Percentiles rank a stretch among this genome's conserved stretches.
phyloP scores from a whole-genome alignment of 2,797 vertebrate species.

The Manis javanica region DNA sequence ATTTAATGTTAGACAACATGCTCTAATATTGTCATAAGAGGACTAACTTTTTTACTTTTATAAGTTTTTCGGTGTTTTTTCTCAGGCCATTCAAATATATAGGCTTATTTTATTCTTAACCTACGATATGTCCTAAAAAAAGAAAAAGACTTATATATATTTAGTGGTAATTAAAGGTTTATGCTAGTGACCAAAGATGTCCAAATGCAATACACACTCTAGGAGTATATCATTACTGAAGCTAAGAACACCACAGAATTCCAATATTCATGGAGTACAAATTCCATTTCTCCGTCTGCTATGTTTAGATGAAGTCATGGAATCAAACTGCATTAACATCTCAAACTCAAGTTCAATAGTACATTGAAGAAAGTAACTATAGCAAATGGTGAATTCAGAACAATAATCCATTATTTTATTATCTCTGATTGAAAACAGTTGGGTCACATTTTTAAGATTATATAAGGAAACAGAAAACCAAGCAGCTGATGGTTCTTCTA shows the following conservation, averaged over 20 bases:
- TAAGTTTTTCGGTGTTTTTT: conserved; percentile 8
- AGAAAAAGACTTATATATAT: conserved; percentile 31
- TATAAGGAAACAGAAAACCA: conserved; percentile 41
- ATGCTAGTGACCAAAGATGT: background rate
- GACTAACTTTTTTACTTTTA: background rate
- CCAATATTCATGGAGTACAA: conserved; percentile 11
- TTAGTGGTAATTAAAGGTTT: conserved; percentile 58
- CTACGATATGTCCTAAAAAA: background rate
- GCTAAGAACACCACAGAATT: conserved; percentile 19
- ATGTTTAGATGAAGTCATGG: background rate
- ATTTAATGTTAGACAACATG: background rate
- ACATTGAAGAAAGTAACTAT: background rate
- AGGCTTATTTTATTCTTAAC: conserved; percentile 41
- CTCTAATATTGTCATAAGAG: background rate
- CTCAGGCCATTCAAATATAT: background rate
- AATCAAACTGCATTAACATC: conserved; percentile 43
- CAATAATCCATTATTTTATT: background rate
- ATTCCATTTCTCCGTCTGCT: background rate
- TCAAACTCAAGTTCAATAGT: conserved; percentile 21
- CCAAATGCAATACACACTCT: background rate
- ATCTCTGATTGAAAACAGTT: background rate
- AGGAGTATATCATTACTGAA: background rate
- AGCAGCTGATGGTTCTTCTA: background rate
- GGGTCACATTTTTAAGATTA: conserved; percentile 5
- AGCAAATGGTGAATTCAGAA: conserved; percentile 9